A percentile compares a stretch with the other conserved stretches of the same genome.
Evolutionary conservation across 2,888 invertebrate genomes (phyloP).

Genomic region (Pandemis corylana): DNA sequence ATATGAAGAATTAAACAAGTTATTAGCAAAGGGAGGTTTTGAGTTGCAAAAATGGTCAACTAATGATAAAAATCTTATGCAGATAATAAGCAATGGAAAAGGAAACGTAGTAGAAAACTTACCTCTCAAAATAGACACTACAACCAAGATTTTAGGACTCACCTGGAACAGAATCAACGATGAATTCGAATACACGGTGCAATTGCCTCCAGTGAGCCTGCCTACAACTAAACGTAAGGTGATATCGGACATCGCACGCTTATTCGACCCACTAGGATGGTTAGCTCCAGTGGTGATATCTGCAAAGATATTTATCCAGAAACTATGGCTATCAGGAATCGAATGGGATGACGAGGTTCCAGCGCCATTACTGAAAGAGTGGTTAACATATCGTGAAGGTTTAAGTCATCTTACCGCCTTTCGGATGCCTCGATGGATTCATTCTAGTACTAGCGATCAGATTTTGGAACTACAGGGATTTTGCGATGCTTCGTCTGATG

Average conservation of each 20-base stretch:
- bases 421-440: background rate
- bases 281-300: background rate
- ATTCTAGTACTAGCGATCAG: background rate
- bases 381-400: background rate
- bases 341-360: background rate
- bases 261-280: background rate
- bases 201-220: background rate
- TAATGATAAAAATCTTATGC: background rate
- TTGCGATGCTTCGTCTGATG: background rate
- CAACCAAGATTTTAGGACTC: no score
- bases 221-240: background rate
- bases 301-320: background rate
- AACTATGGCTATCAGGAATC: background rate
- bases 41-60: background rate
- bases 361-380: background rate
- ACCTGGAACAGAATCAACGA: no score
- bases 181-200: background rate
- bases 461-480: background rate
- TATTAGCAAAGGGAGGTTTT: background rate
- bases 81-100: background rate
- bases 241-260: background rate
- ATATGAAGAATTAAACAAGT: background rate
- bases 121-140: no score
- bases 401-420: background rate
- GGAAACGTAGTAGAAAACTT: background rate